These are phyloP conservation scores for Gallinago paraguaiae DNA, from an alignment of 2,113 vertebrate species.

Conservation along the genomic window DNA sequence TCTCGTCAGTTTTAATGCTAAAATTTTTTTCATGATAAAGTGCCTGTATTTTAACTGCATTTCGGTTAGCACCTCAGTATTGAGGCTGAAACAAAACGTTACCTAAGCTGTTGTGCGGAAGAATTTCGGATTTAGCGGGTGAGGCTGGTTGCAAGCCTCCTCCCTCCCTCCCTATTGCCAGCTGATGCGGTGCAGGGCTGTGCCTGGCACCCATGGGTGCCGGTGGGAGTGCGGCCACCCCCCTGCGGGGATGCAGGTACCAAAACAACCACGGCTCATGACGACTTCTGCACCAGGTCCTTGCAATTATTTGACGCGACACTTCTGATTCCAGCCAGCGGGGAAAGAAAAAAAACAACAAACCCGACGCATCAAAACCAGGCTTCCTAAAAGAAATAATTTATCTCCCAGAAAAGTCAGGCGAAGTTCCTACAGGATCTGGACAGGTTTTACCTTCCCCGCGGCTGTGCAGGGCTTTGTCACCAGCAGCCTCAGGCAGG, in stretches of 20 bases:
- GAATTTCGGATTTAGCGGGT: background rate
- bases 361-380: background rate
- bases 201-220: background rate
- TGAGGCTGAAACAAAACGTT: background rate
- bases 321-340: background rate
- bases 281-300: accelerated
- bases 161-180: background rate
- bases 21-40: background rate
- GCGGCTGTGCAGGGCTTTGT: background rate
- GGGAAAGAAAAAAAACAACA: too few relatives aligned
- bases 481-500: background rate
- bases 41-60: background rate
- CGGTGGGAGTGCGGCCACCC: too few relatives aligned
- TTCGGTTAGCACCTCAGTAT: background rate
- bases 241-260: background rate
- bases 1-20: background rate
- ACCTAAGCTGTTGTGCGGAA: background rate
- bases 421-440: accelerated
- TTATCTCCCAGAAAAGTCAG: background rate
- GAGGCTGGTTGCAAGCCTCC: background rate
- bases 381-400: background rate
- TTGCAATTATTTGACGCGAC: background rate
- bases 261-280: accelerated
- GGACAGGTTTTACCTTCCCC: background rate
- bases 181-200: background rate